Percentiles rank a stretch among this genome's conserved stretches.
These are phyloP conservation scores for Daphoenositta chrysoptera DNA, from an alignment of 2,113 vertebrate species.

Conservation along the genomic window DNA sequence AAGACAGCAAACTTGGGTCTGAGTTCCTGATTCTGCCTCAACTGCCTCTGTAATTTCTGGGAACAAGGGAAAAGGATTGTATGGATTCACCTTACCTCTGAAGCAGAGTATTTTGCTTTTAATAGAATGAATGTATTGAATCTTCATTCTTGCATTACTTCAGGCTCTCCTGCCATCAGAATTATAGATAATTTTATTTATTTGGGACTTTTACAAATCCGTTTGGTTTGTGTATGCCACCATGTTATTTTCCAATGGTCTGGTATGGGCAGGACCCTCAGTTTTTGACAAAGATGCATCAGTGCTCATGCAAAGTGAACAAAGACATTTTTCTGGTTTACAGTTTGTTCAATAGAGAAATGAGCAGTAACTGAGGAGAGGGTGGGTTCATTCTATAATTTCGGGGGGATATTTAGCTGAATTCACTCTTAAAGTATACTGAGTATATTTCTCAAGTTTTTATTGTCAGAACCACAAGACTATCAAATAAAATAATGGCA, in stretches of 20 bases:
- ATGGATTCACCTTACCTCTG: neutral
- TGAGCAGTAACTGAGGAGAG: slow-evolving; percentile 14
- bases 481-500: slow-evolving; percentile 25
- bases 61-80: neutral
- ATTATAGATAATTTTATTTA: neutral
- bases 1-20: neutral
- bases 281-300: slow-evolving; percentile 20
- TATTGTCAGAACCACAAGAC: neutral
- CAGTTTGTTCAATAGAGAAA: slow-evolving; percentile 36
- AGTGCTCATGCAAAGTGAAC: slow-evolving; percentile 18
- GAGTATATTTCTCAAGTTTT: slow-evolving; percentile 52
- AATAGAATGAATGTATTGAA: neutral
- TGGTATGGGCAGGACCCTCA: neutral
- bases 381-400: slow-evolving; percentile 46
- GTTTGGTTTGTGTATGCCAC: neutral
- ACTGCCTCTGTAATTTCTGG: neutral
- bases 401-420: neutral
- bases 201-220: neutral
- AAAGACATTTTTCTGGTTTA: neutral
- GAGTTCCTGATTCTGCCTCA: neutral
- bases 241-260: neutral
- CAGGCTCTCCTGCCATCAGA: neutral
- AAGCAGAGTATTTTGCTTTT: neutral
- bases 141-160: neutral
- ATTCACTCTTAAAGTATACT: slow-evolving; percentile 31